Conservation (phyloP, 2,888 invertebrate genomes). For the Mythimna pallens region DNA sequence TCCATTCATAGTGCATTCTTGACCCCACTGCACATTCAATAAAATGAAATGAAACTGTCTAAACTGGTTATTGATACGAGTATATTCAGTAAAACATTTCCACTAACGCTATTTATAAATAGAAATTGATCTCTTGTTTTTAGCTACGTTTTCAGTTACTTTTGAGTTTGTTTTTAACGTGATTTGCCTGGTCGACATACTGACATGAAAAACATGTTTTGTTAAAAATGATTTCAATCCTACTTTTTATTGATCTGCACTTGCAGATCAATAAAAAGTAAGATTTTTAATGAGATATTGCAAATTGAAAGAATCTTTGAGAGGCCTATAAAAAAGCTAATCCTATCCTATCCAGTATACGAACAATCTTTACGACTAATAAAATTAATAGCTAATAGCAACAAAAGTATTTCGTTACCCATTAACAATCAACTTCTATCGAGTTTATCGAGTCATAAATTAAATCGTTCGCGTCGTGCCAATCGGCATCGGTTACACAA, state of each 20-base stretch:
- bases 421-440: constrained; percentile 44
- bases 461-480: constrained; percentile 59
- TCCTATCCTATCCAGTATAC: too few relatives aligned
- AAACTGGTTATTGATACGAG: constrained; percentile 43
- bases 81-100: constrained; percentile 21
- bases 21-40: constrained; percentile 39
- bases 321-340: constrained; percentile 9
- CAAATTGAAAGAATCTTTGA: not conserved
- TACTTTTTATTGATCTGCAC: not conserved
- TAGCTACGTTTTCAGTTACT: constrained; percentile 1
- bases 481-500: constrained; percentile 73
- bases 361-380: constrained; percentile 10
- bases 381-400: constrained; percentile 32
- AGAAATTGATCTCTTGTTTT: constrained; percentile 22
- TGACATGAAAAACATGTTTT: not conserved
- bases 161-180: not conserved
- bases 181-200: not conserved
- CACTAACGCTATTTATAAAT: constrained; percentile 11
- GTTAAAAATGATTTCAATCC: not conserved
- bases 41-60: constrained; percentile 36
- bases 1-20: constrained; percentile 43
- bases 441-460: constrained; percentile 60
- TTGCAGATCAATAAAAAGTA: too few relatives aligned
- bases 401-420: constrained; percentile 39
- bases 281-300: not conserved